Conservation (phyloP, 2,113 vertebrate species). For the Xiphophorus hellerii region DNA sequence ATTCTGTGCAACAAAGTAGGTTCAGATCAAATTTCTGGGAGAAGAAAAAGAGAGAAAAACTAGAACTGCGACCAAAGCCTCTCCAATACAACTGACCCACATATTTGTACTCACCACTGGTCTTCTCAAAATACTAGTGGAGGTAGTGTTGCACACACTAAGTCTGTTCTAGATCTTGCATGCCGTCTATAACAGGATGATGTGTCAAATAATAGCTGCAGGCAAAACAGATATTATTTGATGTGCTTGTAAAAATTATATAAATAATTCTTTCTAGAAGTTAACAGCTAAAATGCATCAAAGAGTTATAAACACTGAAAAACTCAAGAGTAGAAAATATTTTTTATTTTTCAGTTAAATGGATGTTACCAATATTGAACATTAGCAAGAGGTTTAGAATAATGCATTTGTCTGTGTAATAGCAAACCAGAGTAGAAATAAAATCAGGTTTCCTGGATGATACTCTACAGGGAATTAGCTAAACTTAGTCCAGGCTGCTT, state of each 20-base stretch:
- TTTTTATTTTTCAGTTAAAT: neutral
- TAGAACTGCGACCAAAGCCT: neutral
- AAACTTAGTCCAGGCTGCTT: too few species aligned
- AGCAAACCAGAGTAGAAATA: too few species aligned
- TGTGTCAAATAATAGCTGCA: neutral
- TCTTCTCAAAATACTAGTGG: neutral
- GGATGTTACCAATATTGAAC: neutral
- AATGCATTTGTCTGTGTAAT: neutral
- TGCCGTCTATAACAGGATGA: neutral
- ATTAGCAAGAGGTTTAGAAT: neutral
- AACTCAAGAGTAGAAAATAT: neutral
- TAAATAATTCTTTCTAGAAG: neutral
- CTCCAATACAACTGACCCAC: neutral
- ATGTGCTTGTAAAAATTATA: neutral
- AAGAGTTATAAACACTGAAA: too few species aligned
- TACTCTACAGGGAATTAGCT: too few species aligned
- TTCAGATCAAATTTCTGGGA: neutral
- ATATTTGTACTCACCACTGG: neutral
- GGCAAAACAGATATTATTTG: too few species aligned
- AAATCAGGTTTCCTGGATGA: too few species aligned
- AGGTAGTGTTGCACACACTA: neutral
- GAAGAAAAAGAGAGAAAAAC: conserved; percentile 3
- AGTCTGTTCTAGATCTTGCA: neutral
- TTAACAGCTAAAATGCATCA: neutral
- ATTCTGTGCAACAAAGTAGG: neutral